Evolutionary conservation across 2,113 vertebrate genomes (phyloP), one percentile per base, ranked within the genome.

Genomic region (Siniperca chuatsi): DNA sequence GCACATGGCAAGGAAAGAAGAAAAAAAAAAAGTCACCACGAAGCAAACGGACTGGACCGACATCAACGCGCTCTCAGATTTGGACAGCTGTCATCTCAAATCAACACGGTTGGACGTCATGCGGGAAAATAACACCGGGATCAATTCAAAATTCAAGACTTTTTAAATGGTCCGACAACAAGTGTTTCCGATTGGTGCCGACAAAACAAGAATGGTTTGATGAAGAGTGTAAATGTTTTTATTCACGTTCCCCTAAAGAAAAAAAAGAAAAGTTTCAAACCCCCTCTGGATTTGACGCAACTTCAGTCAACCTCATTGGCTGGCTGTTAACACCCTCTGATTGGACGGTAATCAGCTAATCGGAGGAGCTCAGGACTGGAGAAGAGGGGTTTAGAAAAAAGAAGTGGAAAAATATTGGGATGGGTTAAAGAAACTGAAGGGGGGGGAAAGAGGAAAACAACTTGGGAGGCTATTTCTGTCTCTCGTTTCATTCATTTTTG

Each of bases 401-500:
- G 54, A 78, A 54, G 54, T 16, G 15, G 35, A 40, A 54, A 79
- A 70, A 55, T 37, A 4, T 37, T 37, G 35, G 35, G 35, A 29
- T 29, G 29, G 29, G 29, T 29, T 29, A 37, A 37, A 37, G 3
- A 74, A 55, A 74, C 13, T 58, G 37, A 20, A 55, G 13, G 13
- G 29, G 29, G 29, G 29, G 29, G 29, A 81, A 75, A 18, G 42
- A 76, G 37, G 33, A 87, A 79, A 89, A 48, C 65, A 79, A 85
- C 44, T 74, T 6, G 20, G 9, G 82, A 69, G 61, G 69, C 69
- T 83, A 79, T 90, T 90, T 90, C 52, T 83, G 89, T 91, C 86
- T 75, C 68, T 58, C 29, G 72, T 77, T 86, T 84, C 65, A 80
- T 85, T 81, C 44, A 66, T 57, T 85, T 85, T 78, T 76, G 44